Conservation (phyloP, 1,140 invertebrate species). For the Drosophila burlai region DNA sequence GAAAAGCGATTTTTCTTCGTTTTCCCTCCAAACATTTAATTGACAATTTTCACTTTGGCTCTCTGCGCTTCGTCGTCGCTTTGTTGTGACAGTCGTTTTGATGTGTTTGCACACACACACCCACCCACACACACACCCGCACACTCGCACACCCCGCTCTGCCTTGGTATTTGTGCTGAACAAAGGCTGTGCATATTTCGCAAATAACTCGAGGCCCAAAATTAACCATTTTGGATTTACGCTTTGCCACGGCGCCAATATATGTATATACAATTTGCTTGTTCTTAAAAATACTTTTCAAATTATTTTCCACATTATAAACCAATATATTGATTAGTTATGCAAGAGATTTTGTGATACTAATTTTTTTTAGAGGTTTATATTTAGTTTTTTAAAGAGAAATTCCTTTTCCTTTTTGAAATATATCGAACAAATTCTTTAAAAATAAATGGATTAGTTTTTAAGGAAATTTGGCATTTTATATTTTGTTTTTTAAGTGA, state of each 20-base stretch:
- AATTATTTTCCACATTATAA: too few relatives aligned
- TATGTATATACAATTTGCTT: too few relatives aligned
- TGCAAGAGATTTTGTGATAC: not conserved
- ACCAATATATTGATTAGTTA: not conserved
- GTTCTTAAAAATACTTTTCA: not conserved
- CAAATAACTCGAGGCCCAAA: slow-evolving; percentile 45
- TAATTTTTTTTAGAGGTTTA: not conserved
- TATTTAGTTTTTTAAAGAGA: too few relatives aligned
- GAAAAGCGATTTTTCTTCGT: slow-evolving; percentile 49
- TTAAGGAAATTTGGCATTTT: too few relatives aligned
- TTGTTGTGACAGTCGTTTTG: slow-evolving; percentile 78
- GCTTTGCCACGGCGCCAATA: not conserved
- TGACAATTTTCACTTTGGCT: slow-evolving; percentile 78
- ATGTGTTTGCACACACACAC: slow-evolving; percentile 68
- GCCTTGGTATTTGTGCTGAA: slow-evolving; percentile 3
- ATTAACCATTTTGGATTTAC: slow-evolving; percentile 68
- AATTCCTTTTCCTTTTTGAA: too few relatives aligned
- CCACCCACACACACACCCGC: not conserved
- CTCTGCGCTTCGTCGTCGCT: slow-evolving; percentile 37
- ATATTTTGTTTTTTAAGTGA: too few relatives aligned
- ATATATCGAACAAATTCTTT: too few relatives aligned
- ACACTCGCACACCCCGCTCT: not conserved
- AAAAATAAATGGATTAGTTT: too few relatives aligned
- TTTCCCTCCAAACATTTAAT: slow-evolving; percentile 57
- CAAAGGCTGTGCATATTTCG: slow-evolving; percentile 30